phyloP scores from a whole-genome alignment of 2,797 vertebrate genomes.

The Psittacula echo region DNA sequence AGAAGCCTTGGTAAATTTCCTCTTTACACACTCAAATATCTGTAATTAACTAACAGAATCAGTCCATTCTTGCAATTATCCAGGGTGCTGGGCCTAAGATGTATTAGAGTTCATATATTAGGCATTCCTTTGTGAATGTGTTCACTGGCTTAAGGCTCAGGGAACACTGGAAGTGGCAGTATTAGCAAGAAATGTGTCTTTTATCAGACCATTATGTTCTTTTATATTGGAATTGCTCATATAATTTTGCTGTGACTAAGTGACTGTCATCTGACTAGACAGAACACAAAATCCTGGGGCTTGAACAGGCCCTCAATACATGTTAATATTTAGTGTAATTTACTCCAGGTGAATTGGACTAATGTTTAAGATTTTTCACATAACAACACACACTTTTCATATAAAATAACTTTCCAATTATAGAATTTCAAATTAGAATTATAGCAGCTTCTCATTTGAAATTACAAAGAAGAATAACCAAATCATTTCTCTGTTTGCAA shows the following conservation, averaged over 20 bases:
- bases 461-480: not conserved
- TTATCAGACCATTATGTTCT: not conserved
- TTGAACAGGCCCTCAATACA: not conserved
- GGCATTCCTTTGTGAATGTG: conserved; percentile 4
- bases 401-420: not conserved
- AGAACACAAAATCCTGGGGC: not conserved
- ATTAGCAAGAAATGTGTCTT: not conserved
- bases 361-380: not conserved
- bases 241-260: not conserved
- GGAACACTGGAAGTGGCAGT: not conserved
- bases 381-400: not conserved
- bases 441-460: not conserved
- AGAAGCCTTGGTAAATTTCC: not conserved
- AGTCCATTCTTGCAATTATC: not conserved
- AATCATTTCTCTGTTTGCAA: not conserved
- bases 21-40: not conserved
- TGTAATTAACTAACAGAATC: not conserved
- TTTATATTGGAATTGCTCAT: not conserved
- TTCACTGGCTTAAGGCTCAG: conserved; percentile 10
- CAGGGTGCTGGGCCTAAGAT: not conserved
- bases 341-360: not conserved
- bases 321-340: not conserved
- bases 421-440: not conserved
- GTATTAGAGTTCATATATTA: not conserved
- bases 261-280: not conserved